Evolutionary conservation across 1,140 invertebrate species (phyloP).

Genomic region (Oreohelix idahoensis): DNA sequence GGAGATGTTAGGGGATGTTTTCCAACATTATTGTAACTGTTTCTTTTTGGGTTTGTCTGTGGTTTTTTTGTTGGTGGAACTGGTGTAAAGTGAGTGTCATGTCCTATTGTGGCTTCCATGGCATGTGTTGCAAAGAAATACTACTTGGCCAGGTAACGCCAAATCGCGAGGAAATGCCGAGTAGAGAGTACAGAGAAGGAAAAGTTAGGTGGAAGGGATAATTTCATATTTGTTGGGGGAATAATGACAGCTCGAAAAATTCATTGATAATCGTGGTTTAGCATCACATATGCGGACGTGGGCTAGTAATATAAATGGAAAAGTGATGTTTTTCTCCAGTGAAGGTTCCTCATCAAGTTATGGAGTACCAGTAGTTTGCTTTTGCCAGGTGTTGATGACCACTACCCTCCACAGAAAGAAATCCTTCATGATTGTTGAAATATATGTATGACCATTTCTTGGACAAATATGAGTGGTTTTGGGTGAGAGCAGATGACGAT

Average conservation of each 20-base stretch:
- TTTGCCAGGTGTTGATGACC: conserved; percentile 90
- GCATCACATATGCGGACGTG: conserved; percentile 94
- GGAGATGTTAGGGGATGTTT: background rate
- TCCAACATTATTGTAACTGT: background rate
- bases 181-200: background rate
- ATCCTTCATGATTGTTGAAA: conserved; percentile 97
- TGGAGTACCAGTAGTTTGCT: conserved; percentile 82
- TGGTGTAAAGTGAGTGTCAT: conserved; percentile 42
- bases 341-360: conserved; percentile 71
- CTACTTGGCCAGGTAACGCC: background rate
- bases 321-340: conserved; percentile 91
- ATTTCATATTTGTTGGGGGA: conserved; percentile 82
- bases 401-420: conserved; percentile 99
- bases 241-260: conserved; percentile 97
- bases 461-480: conserved; percentile 96
- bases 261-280: conserved; percentile 86
- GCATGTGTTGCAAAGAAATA: conserved; percentile 44
- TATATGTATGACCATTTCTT: conserved; percentile 97
- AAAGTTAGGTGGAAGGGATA: conserved; percentile 16
- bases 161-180: background rate
- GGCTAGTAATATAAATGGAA: conserved; percentile 88
- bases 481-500: conserved; percentile 97
- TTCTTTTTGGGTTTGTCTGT: conserved; percentile 43
- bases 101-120: conserved; percentile 40
- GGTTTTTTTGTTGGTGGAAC: conserved; percentile 48